A percentile compares a stretch with the other conserved stretches of the same genome.
Conservation (phyloP, 2,113 vertebrate species). For the Egretta garzetta region DNA sequence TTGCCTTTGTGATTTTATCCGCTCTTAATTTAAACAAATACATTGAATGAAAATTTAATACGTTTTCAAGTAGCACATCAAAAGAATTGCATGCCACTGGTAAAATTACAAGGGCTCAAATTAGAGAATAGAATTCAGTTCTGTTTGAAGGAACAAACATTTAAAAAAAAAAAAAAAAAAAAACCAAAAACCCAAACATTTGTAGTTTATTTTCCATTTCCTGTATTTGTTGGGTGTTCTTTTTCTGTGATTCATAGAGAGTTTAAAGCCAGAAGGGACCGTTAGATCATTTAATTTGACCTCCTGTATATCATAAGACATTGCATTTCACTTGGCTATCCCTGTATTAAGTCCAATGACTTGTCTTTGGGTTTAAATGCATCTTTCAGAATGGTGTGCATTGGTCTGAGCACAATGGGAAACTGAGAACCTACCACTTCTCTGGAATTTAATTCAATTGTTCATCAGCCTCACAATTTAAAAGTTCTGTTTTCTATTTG, state of each 20-base stretch:
- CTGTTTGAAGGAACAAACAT: background rate
- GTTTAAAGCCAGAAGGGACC: background rate
- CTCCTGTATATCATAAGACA: background rate
- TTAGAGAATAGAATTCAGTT: background rate
- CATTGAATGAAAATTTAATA: background rate
- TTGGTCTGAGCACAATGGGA: background rate
- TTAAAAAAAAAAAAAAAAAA: background rate
- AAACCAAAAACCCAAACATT: too few relatives aligned
- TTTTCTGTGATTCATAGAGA: background rate
- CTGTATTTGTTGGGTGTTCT: background rate
- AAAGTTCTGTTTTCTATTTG: background rate
- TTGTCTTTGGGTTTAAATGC: background rate
- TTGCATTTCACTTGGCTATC: background rate
- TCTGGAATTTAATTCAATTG: background rate
- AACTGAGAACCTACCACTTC: background rate
- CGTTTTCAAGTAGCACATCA: background rate
- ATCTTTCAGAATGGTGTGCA: background rate
- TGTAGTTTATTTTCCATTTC: background rate
- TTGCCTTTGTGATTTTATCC: constrained; percentile 24
- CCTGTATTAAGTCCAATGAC: background rate
- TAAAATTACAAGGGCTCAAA: background rate
- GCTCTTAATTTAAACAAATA: background rate
- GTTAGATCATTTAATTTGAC: background rate
- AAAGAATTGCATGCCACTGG: background rate
- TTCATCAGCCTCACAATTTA: background rate